Evolutionary conservation across 2,113 vertebrate species (phyloP), one percentile per base, ranked within the genome.

Genomic region (Tetrax tetrax): DNA sequence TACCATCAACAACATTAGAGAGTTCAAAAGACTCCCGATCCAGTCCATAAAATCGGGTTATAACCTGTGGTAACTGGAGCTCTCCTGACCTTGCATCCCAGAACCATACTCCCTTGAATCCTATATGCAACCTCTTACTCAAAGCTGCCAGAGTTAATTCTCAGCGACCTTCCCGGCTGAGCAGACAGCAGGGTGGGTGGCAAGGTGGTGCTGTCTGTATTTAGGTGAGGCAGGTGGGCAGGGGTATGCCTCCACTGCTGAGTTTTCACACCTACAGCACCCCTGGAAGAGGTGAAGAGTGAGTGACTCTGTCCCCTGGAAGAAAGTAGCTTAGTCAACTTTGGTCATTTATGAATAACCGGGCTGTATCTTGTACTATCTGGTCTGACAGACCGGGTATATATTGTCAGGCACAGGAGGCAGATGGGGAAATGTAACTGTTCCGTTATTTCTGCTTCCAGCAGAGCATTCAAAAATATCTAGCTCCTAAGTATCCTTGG

Each of bases 61-160:
- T 37, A 88, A 88, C 33, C 47, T 41, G 50, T 1, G 0, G 22
- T 57, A 80, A 80, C 21, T 20, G 45, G 56, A 88, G 61, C 43
- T 70, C 50, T 84, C 43, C 68, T 41, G 45, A 61, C 45, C n/a
- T 64, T 22, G 69, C 19, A 70, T n/a, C 63, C 45, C 83, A 59
- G 43, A 78, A 31, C 28, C 56, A 11, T 0, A 6, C 35, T 72
- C 33, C 15, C 53, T 60, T 0, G 0, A 37, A 71, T 37, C 31
- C 47, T 54, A 45, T 7, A 15, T 5, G 33, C 33, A 91, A 45
- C 12, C 24, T 48, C 37, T 41, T 29, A 53, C n/a, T 63, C 47
- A 79, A 51, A 72, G 72, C 41, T 45, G 53, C 14, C 38, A 27
- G 23, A 74, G 24, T 33, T 48, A n/a, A 31, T 33, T 23, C 14